Percentiles rank a stretch among this genome's conserved stretches.
phyloP scores from a whole-genome alignment of 2,797 vertebrate genomes.

The Rhynchotus rufescens region DNA sequence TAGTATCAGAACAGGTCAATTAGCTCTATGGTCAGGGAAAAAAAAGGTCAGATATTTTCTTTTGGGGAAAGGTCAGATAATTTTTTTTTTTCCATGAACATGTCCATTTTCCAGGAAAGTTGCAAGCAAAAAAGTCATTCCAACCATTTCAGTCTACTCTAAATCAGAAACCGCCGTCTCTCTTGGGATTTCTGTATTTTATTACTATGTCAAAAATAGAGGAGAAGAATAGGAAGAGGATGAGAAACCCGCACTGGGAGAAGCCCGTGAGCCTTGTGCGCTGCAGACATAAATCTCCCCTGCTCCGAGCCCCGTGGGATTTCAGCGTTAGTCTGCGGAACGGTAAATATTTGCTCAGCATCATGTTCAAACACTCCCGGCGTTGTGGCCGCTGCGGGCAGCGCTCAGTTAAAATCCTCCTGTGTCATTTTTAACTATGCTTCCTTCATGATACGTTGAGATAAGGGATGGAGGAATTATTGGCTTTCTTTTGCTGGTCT shows the following conservation, averaged over 20 bases:
- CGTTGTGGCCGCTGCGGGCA: not conserved
- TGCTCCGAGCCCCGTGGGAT: slow-evolving; percentile 14
- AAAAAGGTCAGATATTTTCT: not conserved
- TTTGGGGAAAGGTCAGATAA: too few species aligned
- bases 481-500: accelerated
- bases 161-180: not conserved
- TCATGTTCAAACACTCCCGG: slow-evolving; percentile 12
- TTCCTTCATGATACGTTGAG: not conserved
- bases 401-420: slow-evolving; percentile 8
- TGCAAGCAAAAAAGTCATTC: not conserved
- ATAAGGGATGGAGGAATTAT: not conserved
- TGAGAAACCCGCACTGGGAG: not conserved
- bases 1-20: not conserved
- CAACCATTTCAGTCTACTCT: not conserved
- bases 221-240: not conserved
- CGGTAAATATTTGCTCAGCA: slow-evolving; percentile 49
- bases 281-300: not conserved
- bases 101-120: not conserved
- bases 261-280: accelerated
- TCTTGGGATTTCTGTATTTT: not conserved
- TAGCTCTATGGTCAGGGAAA: not conserved
- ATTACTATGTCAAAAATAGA: slow-evolving; percentile 16
- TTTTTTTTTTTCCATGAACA: not conserved
- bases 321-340: not conserved
- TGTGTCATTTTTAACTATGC: not conserved